These are phyloP conservation scores for Tenebrio molitor DNA, from an alignment of 1,140 invertebrate genomes.

Conservation along the genomic window DNA sequence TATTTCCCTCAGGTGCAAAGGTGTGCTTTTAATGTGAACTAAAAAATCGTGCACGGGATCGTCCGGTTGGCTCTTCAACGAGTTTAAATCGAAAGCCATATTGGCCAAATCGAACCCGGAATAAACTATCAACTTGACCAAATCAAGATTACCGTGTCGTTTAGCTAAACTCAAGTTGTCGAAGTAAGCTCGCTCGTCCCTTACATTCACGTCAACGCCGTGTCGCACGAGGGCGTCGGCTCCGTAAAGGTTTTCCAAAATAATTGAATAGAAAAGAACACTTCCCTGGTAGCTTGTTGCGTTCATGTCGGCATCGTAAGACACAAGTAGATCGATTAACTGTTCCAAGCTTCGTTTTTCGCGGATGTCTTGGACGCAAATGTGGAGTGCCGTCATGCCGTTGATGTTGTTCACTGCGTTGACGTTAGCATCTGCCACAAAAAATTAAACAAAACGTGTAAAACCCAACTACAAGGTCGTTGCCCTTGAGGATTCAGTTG, in stretches of 20 bases:
- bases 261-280: slow-evolving; percentile 62
- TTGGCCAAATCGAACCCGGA: slow-evolving; percentile 63
- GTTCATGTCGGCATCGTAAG: slow-evolving; percentile 67
- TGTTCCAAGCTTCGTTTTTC: slow-evolving; percentile 63
- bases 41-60: slow-evolving; percentile 62
- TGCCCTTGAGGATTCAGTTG: too few relatives aligned
- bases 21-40: slow-evolving; percentile 63
- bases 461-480: too few relatives aligned
- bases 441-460: slow-evolving; percentile 45
- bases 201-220: slow-evolving; percentile 63
- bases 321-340: slow-evolving; percentile 68
- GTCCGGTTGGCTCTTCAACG: slow-evolving; percentile 55
- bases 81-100: slow-evolving; percentile 59
- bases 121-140: slow-evolving; percentile 62
- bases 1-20: slow-evolving; percentile 67
- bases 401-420: slow-evolving; percentile 67
- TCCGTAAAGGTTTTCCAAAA: slow-evolving; percentile 57
- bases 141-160: slow-evolving; percentile 63
- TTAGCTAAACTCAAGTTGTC: slow-evolving; percentile 67
- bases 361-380: slow-evolving; percentile 68
- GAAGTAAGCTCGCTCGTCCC: slow-evolving; percentile 59
- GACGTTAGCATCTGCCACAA: slow-evolving; percentile 66
- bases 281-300: slow-evolving; percentile 66
- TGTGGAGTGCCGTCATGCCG: slow-evolving; percentile 68
- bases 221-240: slow-evolving; percentile 59